Base-by-base conservation (phyloP, 2,113 vertebrate species). In the Pelecanoides urinatrix region DNA sequence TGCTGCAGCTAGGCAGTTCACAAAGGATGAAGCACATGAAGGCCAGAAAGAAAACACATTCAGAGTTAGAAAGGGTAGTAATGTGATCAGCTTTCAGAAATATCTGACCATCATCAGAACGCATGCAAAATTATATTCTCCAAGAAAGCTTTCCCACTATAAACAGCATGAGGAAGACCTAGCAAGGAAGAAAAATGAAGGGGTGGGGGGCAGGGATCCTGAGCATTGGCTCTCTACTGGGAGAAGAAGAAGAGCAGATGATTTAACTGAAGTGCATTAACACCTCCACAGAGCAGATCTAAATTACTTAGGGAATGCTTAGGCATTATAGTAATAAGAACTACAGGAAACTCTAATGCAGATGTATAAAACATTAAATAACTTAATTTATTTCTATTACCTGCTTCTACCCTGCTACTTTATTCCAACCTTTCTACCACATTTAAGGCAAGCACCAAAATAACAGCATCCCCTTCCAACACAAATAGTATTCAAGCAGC, bases 321-420 rank as follows among this genome's bases (percentile, higher is more conserved):
- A 67, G 59, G 14, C 47, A 71, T 94, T 94, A 86, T 2, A 80
- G 74, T 83, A 88, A 86, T 80, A 90, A 90, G 42, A 67, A 62
- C 67, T 86, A 44, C 67, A 83, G 71, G 72, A 95, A 95, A 74
- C 55, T 38, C 65, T 86, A 80, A 93, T 88, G 75, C 20, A 90
- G 62, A 66, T 80, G 20, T 76, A 80, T 80, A 77, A 92, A 96
- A 88, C 78, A 97, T 75, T 82, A 76, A 87, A 85, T 87, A 91
- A 92, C n/a, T 61, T 59, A 70, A 87, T 91, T 92, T 84, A 84
- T 95, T 88, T 79, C 77, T 88, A 90, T 66, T 88, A 76, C 29
- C 44, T 82, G 30, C 36, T 93, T 93, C 88, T 90, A 85, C 34
- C 40, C 30, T 62, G 16, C 9, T 91, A 49, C 55, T 76, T 87